These are phyloP conservation scores for Cremastobaeus sp. DNA, from an alignment of 2,888 invertebrate species.

Conservation along the genomic window DNA sequence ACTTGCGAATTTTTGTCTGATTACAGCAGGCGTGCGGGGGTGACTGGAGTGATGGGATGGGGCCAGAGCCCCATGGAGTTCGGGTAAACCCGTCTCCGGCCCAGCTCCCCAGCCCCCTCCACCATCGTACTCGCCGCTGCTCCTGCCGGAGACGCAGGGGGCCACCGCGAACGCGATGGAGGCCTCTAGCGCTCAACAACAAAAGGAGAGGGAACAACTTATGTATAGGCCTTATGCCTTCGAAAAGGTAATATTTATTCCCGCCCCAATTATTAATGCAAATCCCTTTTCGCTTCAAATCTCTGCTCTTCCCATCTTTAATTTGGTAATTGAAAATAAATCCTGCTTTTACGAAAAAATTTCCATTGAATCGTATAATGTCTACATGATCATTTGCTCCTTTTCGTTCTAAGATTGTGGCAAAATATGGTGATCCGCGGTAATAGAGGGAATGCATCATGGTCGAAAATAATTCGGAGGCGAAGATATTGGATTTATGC, in stretches of 20 bases:
- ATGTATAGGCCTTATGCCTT: constrained; percentile 79
- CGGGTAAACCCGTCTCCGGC: constrained; percentile 87
- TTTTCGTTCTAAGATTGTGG: constrained; percentile 16
- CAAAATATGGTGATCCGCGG: constrained; percentile 26
- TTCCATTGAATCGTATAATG: neutral
- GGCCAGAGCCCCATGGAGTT: constrained; percentile 91
- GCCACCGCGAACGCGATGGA: constrained; percentile 77
- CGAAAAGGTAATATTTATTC: constrained; percentile 79
- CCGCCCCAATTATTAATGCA: no score
- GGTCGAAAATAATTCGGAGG: constrained; percentile 25
- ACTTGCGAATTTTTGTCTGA: no score
- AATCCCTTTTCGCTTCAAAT: no score
- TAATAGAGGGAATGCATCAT: constrained; percentile 21
- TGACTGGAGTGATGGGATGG: constrained; percentile 91
- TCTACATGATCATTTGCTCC: neutral
- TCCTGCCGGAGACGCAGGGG: constrained; percentile 78
- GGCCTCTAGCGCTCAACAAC: constrained; percentile 76
- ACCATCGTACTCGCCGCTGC: constrained; percentile 78
- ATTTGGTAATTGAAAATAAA: no score
- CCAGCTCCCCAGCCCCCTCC: constrained; percentile 85
- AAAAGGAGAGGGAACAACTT: constrained; percentile 76
- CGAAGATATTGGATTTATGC: constrained; percentile 39
- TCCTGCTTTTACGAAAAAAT: neutral
- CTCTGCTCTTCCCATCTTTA: no score
- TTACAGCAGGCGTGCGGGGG: constrained; percentile 85